A percentile compares a stretch with the other conserved stretches of the same genome.
These are phyloP conservation scores for Seriola rivoliana DNA, from an alignment of 2,113 vertebrate genomes.

Conservation along the genomic window DNA sequence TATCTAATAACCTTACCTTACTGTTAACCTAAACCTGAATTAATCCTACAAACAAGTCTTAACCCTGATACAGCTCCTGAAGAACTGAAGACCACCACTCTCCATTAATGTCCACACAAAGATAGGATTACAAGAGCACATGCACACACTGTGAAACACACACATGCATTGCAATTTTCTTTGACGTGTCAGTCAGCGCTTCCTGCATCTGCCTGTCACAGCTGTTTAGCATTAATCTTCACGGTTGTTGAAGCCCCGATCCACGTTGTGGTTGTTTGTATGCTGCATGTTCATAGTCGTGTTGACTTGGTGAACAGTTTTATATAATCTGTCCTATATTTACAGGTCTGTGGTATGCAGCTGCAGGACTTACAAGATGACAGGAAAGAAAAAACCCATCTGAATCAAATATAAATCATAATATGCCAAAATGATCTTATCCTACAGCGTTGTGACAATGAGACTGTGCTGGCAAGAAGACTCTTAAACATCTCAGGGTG, in stretches of 20 bases:
- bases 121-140: background rate
- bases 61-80: background rate
- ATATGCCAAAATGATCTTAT: background rate
- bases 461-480: background rate
- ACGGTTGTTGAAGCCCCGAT: background rate
- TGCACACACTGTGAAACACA: constrained; percentile 1
- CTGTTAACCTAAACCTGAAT: background rate
- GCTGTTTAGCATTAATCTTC: constrained; percentile 13
- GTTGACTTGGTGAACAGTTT: background rate
- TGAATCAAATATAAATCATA: background rate
- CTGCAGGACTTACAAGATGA: background rate
- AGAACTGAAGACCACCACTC: background rate
- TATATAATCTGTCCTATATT: background rate
- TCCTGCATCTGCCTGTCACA: constrained; percentile 29
- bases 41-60: background rate
- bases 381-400: too few species aligned
- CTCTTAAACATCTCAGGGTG: background rate
- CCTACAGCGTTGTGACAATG: background rate
- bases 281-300: background rate
- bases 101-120: constrained; percentile 5
- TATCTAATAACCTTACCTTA: background rate
- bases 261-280: background rate
- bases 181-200: background rate
- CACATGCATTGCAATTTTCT: background rate
- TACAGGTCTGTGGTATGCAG: background rate